Evolutionary conservation across 2,797 vertebrate genomes (phyloP), one percentile per base, ranked within the genome.

Genomic region (Syngnathus acus): DNA sequence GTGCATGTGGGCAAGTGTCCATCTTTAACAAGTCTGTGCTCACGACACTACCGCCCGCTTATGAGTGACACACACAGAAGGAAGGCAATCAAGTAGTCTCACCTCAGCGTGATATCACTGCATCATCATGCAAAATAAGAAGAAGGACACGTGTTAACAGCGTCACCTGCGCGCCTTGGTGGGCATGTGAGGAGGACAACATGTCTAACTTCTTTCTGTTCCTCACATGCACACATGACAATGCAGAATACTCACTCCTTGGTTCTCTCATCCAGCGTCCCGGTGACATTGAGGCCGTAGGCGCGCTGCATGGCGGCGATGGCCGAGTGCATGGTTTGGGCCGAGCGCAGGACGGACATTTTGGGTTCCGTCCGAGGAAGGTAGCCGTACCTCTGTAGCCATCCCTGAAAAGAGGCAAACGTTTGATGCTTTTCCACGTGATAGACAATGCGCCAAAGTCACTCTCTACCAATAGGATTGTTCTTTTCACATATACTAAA

Each of bases 321-420:
- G 87, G 97, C 96, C 37, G 94, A 94, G 81, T 95, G 93, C 95
- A 99, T 91, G 91, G 92, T 93, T 86, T 94, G 94, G 79, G 93
- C 93, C 53, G 96, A 95, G 83, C 94, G 94, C 86, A 97, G 91
- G 83, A 94, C 93, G 6, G 95, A 94, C 95, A 98, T 94, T 86
- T 94, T 92, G 68, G 94, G 93, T 88, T 96, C 93, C 82, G 93
- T 93, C 67, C 84, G 92, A 78, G 95, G 92, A 86, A 99, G 95
- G 91, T 99, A 99, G 87, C 97, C 97, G 86, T 98, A 99, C 87
- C 91, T 94, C 89, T 98, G 95, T 89, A 99, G 92, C 97, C 97
- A 99, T 89, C 92, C 92, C 97, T 99, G 88, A 16, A 78, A 83
- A 74, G 65, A n/a, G 19, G 8, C 64, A 40, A 19, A 9, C 26